Evolutionary conservation across 2,797 vertebrate genomes (phyloP), one percentile per base, ranked within the genome.

Genomic region (Karalla daura): DNA sequence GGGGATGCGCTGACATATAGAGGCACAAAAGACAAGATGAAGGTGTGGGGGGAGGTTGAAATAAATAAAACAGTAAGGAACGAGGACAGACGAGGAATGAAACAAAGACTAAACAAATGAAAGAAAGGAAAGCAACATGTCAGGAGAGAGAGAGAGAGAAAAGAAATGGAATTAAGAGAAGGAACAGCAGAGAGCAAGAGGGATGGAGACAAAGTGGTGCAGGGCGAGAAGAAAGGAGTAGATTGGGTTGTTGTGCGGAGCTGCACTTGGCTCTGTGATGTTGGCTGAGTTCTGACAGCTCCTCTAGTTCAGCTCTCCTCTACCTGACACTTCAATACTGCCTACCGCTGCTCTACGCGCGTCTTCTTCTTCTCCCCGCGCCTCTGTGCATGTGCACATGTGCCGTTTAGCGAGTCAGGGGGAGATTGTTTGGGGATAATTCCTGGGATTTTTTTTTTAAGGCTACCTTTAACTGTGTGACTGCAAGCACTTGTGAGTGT

Each of bases 291-390:
- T 86, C 78, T 88, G 85, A 88, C 87, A 88, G 77, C 78, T 86
- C 63, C 77, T 85, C 79, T 80, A 52, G 78, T 85, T 86, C 73
- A 75, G 73, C 72, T 51, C 79, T 81, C 75, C 70, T 62, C 54
- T 68, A 87, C 83, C 85, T 87, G 85, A 86, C 84, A 87, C 85
- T 86, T 86, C 77, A 87, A 64, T 78, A 60, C 51, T 68, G 65
- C 80, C 79, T 55, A 60, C 70, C 51, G 63, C 73, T 66, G 65
- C 47, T 80, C 70, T 82, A 20, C 18, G 39, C 72, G 70, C 50
- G 30, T 54, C 64, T 10, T 3, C n/a, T 39, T 53, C 50, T 30
- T 54, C 64, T 10, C 2, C n/a, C 39, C 51, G 53, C 51, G 53
- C 30, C 44, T 51, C 24, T 60, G 47, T 40, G 59, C 45, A 12